Conservation (phyloP, 1,140 invertebrate genomes). For the Drosophila pseudoobscura region DNA sequence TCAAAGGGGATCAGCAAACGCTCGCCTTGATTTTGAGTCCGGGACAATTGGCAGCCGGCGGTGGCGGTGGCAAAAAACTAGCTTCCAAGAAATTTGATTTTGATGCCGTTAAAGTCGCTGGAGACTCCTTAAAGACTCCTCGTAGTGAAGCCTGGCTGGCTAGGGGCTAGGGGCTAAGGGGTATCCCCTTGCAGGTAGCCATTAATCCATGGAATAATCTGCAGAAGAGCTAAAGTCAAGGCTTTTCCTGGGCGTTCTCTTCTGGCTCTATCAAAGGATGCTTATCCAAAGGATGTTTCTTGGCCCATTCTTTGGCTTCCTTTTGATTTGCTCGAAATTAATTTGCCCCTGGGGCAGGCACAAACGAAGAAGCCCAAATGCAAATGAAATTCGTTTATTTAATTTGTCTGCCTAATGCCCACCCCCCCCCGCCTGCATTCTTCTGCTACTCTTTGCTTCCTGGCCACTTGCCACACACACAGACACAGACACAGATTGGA, state of each 20-base stretch:
- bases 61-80: not conserved
- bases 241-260: too few relatives aligned
- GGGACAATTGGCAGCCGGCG: constrained; percentile 22
- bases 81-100: too few relatives aligned
- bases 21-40: constrained; percentile 45
- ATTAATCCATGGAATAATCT: too few relatives aligned
- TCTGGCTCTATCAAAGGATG: too few relatives aligned
- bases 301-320: constrained; percentile 13
- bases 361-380: constrained; percentile 34
- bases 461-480: constrained; percentile 1
- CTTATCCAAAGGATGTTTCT: constrained; percentile 19
- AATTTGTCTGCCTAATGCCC: constrained; percentile 32
- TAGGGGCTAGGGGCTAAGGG: too few relatives aligned
- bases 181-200: too few relatives aligned
- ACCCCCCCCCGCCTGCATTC: too few relatives aligned
- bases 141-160: too few relatives aligned
- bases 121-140: too few relatives aligned
- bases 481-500: not conserved
- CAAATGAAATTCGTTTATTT: constrained; percentile 52
- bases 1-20: constrained; percentile 56
- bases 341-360: constrained; percentile 26
- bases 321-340: constrained; percentile 37
- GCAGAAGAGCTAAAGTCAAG: too few relatives aligned
- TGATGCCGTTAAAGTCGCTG: too few relatives aligned
- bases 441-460: not conserved